Evolutionary conservation across 2,888 invertebrate genomes (phyloP), one percentile per base, ranked within the genome.

Genomic region (Fragum sueziense): DNA sequence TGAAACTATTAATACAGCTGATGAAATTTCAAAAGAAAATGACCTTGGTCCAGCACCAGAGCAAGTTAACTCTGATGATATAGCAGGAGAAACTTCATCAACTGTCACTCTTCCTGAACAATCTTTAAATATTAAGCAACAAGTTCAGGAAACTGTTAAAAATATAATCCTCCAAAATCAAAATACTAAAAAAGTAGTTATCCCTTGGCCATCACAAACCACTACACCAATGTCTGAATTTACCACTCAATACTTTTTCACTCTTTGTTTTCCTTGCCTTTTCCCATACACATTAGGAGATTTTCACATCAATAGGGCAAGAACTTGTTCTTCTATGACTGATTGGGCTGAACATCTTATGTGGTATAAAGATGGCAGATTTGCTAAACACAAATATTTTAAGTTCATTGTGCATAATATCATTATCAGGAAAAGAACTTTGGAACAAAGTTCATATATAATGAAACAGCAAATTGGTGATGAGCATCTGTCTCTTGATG

Each of bases 371-470:
- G 82, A 83, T 65, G 62, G 76, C 7, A 62, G 80, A 25, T 84
- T 84, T 84, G 80, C 82, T 33, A 29, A 47, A 25, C 80, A 86
- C 22, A 72, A 70, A 20, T 85, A 80, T 41, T 85, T 84, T 52
- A 84, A 86, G 62, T 82, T 85, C 71, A 57, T 86, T 34, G 83
- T 76, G 6, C 85, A 78, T 62, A 86, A 86, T 57, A 85, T 84
- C 27, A 84, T 87, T 20, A 79, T 76, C 68, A 54, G 80, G 61
- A 85, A 86, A 76, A 69, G 72, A 41, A 61, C 85, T 47, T 7
- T 86, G 25, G 82, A 88, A 61, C 29, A 76, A 3, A 70, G 80
- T 41, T 79, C 27, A 17, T 86, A 57, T 67, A 82, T 86, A 51
- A 72, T 84, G 4, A 77, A 78, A 2, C 87, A 87, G 79, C 52